Conservation (phyloP, 2,888 invertebrate species). For the Andrena dorsata region DNA sequence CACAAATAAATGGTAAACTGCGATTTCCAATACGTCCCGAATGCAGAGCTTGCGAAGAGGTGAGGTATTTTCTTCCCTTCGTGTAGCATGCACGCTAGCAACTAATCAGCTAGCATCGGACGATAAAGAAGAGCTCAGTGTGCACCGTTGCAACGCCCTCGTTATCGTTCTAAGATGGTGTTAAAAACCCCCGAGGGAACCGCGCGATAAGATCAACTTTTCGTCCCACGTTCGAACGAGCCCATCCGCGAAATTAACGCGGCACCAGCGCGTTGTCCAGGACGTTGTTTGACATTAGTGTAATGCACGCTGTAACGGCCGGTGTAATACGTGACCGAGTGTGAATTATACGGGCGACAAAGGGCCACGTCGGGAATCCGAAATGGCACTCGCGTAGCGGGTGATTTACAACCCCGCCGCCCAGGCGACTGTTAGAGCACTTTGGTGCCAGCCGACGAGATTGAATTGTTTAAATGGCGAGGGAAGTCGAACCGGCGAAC, state of each 20-base stretch:
- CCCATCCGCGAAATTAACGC: conserved; percentile 40
- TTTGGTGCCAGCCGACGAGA: conserved; percentile 62
- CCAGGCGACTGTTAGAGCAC: conserved; percentile 44
- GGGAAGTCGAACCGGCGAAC: conserved; percentile 44
- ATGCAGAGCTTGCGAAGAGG: no score
- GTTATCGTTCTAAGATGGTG: no score
- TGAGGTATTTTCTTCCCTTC: no score
- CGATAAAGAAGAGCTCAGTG: no score
- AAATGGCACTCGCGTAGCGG: conserved; percentile 69
- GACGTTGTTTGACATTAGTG: conserved; percentile 70
- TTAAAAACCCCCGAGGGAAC: not conserved
- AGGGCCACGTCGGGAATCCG: conserved; percentile 69
- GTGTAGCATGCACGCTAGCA: no score
- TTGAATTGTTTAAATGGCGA: conserved; percentile 65
- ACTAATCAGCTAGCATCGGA: no score
- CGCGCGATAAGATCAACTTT: conserved; percentile 8
- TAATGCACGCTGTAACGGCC: conserved; percentile 70
- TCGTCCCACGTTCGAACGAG: conserved; percentile 14
- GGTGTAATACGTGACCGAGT: conserved; percentile 72
- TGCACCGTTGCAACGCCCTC: no score
- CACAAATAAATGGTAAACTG: no score
- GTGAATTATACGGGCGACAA: conserved; percentile 72
- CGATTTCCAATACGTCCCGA: no score
- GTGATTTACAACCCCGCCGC: conserved; percentile 64
- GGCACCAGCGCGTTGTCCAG: conserved; percentile 10